Conservation (phyloP, 2,797 vertebrate species). For the Notamacropus eugenii region DNA sequence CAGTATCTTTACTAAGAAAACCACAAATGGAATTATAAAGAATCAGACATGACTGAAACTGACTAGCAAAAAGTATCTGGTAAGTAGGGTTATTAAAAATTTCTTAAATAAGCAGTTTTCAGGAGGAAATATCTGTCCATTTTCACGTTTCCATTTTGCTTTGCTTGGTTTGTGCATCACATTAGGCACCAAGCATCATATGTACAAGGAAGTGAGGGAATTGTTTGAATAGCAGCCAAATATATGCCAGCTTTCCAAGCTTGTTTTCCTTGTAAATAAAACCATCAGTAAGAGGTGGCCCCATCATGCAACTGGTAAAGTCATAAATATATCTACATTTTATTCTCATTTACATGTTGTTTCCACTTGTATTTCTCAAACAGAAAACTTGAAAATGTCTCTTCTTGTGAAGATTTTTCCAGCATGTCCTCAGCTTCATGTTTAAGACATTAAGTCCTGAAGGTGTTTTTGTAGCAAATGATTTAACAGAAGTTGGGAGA, state of each 20-base stretch:
- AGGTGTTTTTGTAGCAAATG: conserved; percentile 63
- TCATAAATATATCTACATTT: conserved; percentile 63
- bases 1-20: not conserved
- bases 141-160: not conserved
- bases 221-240: conserved; percentile 62
- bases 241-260: conserved; percentile 40
- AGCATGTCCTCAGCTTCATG: conserved; percentile 33
- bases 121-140: conserved; percentile 18
- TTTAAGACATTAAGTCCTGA: conserved; percentile 56
- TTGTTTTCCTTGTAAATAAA: conserved; percentile 68
- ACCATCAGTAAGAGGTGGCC: conserved; percentile 58
- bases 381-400: conserved; percentile 40
- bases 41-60: not conserved
- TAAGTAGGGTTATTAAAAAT: conserved; percentile 24
- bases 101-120: conserved; percentile 27
- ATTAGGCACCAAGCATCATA: not conserved
- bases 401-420: conserved; percentile 45
- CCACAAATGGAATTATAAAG: not conserved
- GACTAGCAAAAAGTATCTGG: not conserved
- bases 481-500: conserved; percentile 57
- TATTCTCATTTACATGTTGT: conserved; percentile 68
- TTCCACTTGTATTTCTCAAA: conserved; percentile 53
- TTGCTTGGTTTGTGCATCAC: conserved; percentile 6
- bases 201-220: conserved; percentile 30
- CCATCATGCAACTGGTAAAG: conserved; percentile 40